Conservation (phyloP, 2,888 invertebrate genomes). For the Protonemura montana region DNA sequence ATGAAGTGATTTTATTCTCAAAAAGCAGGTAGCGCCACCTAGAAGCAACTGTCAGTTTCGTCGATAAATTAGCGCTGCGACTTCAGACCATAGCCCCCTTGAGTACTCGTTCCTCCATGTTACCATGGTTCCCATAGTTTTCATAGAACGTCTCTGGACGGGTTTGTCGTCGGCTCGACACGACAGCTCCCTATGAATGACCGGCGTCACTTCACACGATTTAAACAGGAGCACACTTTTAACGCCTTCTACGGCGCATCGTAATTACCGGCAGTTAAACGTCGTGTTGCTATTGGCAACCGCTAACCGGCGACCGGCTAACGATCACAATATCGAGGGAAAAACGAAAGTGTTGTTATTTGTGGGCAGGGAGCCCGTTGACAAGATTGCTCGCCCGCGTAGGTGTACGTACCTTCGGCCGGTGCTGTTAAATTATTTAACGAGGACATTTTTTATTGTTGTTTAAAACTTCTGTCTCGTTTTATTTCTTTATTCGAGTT, state of each 20-base stretch:
- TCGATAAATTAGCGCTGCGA: no score
- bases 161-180: background rate
- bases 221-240: background rate
- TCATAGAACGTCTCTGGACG: no score
- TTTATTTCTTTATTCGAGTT: background rate
- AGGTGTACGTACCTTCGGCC: slow-evolving; percentile 8
- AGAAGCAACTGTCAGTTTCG: no score
- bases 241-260: background rate
- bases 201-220: background rate
- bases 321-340: background rate
- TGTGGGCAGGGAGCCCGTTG: background rate
- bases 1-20: no score
- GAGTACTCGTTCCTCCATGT: no score
- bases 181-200: background rate
- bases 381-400: background rate
- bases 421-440: slow-evolving; percentile 24
- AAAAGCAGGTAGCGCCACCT: no score
- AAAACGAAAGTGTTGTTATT: slow-evolving; percentile 10
- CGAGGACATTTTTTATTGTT: slow-evolving; percentile 39
- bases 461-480: slow-evolving; percentile 32
- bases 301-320: background rate
- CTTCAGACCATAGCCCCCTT: no score
- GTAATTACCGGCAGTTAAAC: slow-evolving; percentile 14
- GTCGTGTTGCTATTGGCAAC: background rate
- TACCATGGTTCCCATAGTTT: no score